phyloP scores from a whole-genome alignment of 2,113 vertebrate genomes.

The Chrysemys picta region DNA sequence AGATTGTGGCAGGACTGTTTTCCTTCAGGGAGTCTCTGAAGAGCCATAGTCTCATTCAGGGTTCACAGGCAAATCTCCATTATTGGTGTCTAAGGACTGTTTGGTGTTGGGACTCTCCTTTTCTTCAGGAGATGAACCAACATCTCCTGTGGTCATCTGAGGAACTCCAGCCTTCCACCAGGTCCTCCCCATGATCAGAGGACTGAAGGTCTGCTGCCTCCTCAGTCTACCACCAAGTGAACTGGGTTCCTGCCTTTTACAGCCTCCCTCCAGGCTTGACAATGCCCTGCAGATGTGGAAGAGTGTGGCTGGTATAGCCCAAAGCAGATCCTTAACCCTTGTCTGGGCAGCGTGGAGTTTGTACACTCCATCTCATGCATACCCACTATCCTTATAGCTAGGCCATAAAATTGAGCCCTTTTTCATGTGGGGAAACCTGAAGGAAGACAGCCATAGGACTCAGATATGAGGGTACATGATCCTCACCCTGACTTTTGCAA shows the following conservation, averaged over 20 bases:
- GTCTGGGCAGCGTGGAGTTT: not conserved
- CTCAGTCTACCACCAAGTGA: not conserved
- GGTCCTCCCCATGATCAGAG: not conserved
- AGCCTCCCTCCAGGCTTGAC: not conserved
- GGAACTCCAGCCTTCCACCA: not conserved
- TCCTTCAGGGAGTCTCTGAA: not conserved
- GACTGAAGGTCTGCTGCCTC: not conserved
- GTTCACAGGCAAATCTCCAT: not conserved
- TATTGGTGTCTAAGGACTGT: not conserved
- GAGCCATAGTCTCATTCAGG: not conserved
- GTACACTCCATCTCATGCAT: too few relatives aligned
- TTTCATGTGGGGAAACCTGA: not conserved
- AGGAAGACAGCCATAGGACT: not conserved
- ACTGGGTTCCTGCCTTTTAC: not conserved
- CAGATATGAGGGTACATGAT: not conserved
- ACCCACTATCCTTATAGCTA: not conserved
- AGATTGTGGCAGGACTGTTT: not conserved
- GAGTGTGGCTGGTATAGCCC: not conserved
- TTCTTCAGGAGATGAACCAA: not conserved
- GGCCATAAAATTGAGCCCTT: not conserved
- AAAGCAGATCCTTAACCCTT: not conserved
- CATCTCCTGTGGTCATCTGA: not conserved
- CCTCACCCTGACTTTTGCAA: not conserved
- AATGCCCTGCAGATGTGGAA: not conserved
- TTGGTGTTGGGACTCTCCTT: not conserved